A percentile compares a stretch with the other conserved stretches of the same genome.
phyloP scores from a whole-genome alignment of 2,888 invertebrate genomes.

The Eristalis arbustorum region DNA sequence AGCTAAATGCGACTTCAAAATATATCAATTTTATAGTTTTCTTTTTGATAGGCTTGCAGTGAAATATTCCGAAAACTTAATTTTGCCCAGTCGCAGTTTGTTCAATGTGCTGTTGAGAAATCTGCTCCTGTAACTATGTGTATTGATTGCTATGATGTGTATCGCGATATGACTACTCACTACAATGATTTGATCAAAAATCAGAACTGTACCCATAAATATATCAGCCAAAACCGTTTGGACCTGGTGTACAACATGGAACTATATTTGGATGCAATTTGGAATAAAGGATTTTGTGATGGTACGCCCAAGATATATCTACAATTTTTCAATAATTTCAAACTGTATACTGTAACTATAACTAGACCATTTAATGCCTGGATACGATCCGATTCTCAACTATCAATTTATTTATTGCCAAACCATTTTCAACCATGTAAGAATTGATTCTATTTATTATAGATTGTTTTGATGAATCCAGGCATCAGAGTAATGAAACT shows the following conservation, averaged over 20 bases:
- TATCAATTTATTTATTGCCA: too few species aligned
- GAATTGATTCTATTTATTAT: neutral
- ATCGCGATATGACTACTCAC: neutral
- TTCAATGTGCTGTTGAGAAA: neutral
- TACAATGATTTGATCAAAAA: neutral
- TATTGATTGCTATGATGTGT: neutral
- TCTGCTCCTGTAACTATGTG: neutral
- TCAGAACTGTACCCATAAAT: neutral
- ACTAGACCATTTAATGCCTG: too few species aligned
- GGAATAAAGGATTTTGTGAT: slow-evolving; percentile 56
- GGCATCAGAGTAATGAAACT: neutral
- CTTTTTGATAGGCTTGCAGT: neutral
- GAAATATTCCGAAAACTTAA: neutral
- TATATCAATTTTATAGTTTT: neutral
- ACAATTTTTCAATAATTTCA: too few species aligned
- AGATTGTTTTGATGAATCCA: slow-evolving; percentile 36
- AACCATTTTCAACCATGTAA: neutral
- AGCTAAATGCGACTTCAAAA: neutral
- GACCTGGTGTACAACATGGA: slow-evolving; percentile 38
- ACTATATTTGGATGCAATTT: neutral
- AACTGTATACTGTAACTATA: too few species aligned
- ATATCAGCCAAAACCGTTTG: slow-evolving; percentile 29
- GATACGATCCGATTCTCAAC: too few species aligned
- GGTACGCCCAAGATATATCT: slow-evolving; percentile 4
- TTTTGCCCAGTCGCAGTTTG: neutral